These are phyloP conservation scores for Pachycephala philippinensis DNA, from an alignment of 2,113 vertebrate species.

Conservation along the genomic window DNA sequence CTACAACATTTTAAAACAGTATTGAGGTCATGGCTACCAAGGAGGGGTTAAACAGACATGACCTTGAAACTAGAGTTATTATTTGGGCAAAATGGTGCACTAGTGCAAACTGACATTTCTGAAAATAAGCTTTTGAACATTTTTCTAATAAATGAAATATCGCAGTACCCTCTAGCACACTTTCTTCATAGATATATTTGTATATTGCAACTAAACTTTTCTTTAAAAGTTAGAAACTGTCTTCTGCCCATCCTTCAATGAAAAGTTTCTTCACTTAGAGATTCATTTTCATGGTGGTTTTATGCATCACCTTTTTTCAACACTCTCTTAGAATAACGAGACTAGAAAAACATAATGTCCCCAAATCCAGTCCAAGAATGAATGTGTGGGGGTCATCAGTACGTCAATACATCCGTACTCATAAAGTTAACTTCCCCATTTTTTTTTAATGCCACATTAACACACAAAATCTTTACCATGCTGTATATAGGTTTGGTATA, in stretches of 20 bases:
- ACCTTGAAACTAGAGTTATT: not conserved
- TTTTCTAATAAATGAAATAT: not conserved
- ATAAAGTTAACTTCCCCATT: not conserved
- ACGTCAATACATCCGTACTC: not conserved
- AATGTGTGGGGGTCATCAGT: accelerated
- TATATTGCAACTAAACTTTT: not conserved
- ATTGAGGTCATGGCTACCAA: not conserved
- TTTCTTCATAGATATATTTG: not conserved
- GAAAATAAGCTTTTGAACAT: not conserved
- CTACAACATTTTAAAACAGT: not conserved
- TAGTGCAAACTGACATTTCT: not conserved
- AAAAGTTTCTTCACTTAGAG: not conserved
- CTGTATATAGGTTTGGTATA: not conserved
- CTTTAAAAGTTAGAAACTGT: not conserved
- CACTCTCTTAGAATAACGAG: not conserved
- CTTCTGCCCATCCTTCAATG: not conserved
- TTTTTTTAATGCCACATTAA: not conserved
- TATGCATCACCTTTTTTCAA: not conserved
- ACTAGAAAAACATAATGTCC: not conserved
- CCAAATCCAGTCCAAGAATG: not conserved
- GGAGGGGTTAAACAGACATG: not conserved
- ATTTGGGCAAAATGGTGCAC: not conserved
- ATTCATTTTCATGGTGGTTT: not conserved
- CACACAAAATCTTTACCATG: not conserved
- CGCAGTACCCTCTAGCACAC: not conserved